These are phyloP conservation scores for Emys orbicularis DNA, from an alignment of 2,797 vertebrate genomes.

Conservation along the genomic window DNA sequence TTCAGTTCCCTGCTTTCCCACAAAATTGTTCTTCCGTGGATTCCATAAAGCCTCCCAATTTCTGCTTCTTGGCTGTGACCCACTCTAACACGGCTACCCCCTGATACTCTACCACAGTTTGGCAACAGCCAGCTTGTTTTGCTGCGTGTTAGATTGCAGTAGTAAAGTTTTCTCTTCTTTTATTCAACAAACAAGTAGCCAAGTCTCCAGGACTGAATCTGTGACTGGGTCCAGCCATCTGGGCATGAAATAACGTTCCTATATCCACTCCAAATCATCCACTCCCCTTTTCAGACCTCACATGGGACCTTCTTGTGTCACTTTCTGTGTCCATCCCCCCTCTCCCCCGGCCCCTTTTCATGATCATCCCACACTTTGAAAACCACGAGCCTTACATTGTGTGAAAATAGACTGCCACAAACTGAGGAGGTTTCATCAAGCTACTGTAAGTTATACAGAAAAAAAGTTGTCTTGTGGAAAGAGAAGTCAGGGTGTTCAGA, in stretches of 20 bases:
- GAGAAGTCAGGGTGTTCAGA: background rate
- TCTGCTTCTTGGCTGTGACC: background rate
- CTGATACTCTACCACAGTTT: background rate
- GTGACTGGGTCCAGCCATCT: accelerated
- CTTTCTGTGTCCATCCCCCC: background rate
- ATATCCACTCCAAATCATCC: accelerated
- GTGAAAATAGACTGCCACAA: accelerated
- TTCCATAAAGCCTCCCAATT: background rate
- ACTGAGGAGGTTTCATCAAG: accelerated
- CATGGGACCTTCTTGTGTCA: accelerated
- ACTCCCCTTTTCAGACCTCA: background rate
- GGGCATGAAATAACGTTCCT: background rate
- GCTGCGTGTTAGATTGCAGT: background rate
- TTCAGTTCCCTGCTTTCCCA: background rate
- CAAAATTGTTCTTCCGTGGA: background rate
- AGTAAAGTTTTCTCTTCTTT: background rate
- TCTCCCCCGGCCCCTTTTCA: too few species aligned
- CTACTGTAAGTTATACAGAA: background rate
- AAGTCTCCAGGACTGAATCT: background rate
- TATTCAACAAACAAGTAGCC: background rate
- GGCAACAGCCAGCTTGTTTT: background rate
- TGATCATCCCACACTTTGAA: accelerated
- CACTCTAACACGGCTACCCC: background rate
- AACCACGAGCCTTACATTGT: background rate
- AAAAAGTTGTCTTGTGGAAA: background rate